A percentile compares a stretch with the other conserved stretches of the same genome.
Evolutionary conservation across 2,797 vertebrate genomes (phyloP).

Genomic region (Emys orbicularis): DNA sequence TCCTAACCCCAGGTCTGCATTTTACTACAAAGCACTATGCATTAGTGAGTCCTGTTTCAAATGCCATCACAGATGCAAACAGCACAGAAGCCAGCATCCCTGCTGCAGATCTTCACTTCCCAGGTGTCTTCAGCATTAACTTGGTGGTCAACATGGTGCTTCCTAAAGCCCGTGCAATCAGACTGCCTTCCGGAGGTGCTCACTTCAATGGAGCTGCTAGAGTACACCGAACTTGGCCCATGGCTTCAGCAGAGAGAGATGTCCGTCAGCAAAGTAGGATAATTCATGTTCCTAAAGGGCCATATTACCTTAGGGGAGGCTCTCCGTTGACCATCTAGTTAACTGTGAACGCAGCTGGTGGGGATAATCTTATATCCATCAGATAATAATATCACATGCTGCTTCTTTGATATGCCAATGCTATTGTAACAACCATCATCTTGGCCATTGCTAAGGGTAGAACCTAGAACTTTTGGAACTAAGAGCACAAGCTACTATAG

Average conservation of each 20-base stretch:
- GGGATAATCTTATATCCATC: neutral
- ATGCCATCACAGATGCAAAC: neutral
- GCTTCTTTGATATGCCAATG: neutral
- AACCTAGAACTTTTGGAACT: neutral
- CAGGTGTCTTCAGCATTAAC: neutral
- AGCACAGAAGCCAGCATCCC: neutral
- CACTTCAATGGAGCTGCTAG: neutral
- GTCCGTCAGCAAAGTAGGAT: neutral
- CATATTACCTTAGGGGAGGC: accelerated
- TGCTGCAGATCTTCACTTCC: neutral
- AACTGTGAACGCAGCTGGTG: neutral
- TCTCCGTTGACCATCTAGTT: accelerated
- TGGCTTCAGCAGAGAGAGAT: neutral
- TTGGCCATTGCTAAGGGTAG: neutral
- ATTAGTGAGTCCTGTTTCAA: neutral
- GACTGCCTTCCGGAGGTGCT: accelerated
- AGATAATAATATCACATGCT: slow-evolving; percentile 7
- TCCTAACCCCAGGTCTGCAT: neutral
- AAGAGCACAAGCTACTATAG: neutral
- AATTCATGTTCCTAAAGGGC: neutral
- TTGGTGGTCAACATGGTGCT: neutral
- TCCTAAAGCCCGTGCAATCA: neutral
- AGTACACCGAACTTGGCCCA: accelerated
- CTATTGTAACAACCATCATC: neutral
- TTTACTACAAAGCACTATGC: neutral